Conservation (phyloP, 2,888 invertebrate species). For the Apantesis nais region DNA sequence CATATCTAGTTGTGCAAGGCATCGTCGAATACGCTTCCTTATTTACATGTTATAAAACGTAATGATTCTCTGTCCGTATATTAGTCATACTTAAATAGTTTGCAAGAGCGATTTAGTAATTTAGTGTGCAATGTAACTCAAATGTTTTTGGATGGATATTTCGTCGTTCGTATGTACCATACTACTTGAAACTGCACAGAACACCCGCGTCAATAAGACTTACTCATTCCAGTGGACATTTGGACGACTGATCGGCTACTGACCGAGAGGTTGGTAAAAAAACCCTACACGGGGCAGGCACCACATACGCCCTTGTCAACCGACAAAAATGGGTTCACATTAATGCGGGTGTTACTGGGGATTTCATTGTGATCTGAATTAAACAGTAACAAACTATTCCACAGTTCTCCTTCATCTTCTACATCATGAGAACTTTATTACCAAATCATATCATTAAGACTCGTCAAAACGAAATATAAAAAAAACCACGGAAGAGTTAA, state of each 20-base stretch:
- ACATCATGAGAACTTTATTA: neutral
- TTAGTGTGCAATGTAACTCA: neutral
- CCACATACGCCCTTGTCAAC: neutral
- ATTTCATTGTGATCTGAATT: neutral
- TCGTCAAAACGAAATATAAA: neutral
- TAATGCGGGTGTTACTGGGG: neutral
- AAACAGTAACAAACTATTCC: neutral
- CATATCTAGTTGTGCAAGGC: neutral
- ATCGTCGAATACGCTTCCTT: neutral
- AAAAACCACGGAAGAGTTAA: neutral
- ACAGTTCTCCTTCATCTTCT: neutral
- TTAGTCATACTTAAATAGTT: neutral
- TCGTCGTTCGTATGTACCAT: neutral
- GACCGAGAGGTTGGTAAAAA: neutral
- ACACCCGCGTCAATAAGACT: neutral
- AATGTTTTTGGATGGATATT: neutral
- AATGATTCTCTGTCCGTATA: neutral
- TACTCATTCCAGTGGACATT: neutral
- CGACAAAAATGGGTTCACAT: neutral
- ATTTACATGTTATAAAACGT: conserved; percentile 4
- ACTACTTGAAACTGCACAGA: neutral
- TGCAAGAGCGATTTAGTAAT: neutral
- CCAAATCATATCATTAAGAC: neutral
- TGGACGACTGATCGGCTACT: neutral
- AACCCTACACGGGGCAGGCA: too few species aligned